phyloP scores from a whole-genome alignment of 2,888 invertebrate genomes.

The Ichneumon xanthorius region DNA sequence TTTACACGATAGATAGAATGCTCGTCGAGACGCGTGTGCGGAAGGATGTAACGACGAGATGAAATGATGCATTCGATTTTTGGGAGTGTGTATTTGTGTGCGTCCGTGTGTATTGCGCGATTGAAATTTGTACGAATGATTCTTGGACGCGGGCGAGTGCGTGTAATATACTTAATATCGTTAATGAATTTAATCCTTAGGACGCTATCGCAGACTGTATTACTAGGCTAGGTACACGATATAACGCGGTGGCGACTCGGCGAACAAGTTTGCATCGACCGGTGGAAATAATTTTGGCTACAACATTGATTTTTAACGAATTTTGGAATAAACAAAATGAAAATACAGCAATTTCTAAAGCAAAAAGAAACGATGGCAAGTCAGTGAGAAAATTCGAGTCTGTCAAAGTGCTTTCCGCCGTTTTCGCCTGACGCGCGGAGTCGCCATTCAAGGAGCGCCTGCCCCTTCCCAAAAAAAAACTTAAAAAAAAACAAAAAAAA shows the following conservation, averaged over 20 bases:
- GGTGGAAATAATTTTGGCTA: conserved; percentile 46
- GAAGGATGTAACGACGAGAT: conserved; percentile 47
- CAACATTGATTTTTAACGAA: conserved; percentile 19
- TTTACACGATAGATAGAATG: conserved; percentile 33
- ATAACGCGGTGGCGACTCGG: conserved; percentile 79
- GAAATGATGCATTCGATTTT: conserved; percentile 39
- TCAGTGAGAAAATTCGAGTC: conserved; percentile 12
- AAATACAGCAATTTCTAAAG: not conserved
- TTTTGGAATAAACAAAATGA: not conserved
- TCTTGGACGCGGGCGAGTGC: conserved; percentile 79
- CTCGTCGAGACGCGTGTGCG: conserved; percentile 44
- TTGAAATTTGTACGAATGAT: conserved; percentile 69
- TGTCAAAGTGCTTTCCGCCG: conserved; percentile 55
- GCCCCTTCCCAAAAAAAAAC: conserved; percentile 68
- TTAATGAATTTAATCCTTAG: conserved; percentile 80
- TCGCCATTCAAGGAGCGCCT: conserved; percentile 80
- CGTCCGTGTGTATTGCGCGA: conserved; percentile 66
- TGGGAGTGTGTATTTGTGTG: conserved; percentile 19
- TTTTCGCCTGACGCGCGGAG: conserved; percentile 71
- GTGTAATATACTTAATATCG: conserved; percentile 82
- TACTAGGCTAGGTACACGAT: conserved; percentile 78
- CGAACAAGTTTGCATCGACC: conserved; percentile 59
- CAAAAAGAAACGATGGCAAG: conserved; percentile 1
- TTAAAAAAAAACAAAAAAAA: conserved; percentile 69
- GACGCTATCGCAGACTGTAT: conserved; percentile 83